Conservation (phyloP, 2,113 vertebrate genomes). For the Aptenodytes patagonicus region DNA sequence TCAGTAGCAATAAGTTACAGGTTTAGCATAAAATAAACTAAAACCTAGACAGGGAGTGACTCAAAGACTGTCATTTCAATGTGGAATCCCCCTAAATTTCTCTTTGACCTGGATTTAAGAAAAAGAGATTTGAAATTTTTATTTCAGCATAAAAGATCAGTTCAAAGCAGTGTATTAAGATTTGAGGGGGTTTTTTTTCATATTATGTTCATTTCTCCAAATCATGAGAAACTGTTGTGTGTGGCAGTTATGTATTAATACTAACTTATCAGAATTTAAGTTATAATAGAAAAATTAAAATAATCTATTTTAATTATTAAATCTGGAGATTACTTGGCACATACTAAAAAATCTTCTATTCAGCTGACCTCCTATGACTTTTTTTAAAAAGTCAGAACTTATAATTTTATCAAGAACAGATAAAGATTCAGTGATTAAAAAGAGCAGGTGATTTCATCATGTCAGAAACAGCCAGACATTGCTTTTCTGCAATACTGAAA, state of each 20-base stretch:
- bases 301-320: neutral
- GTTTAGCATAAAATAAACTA: neutral
- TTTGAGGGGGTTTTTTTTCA: fast-evolving
- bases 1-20: neutral
- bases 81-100: neutral
- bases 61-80: neutral
- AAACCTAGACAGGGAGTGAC: neutral
- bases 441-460: neutral
- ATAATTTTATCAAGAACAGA: neutral
- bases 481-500: neutral
- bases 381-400: neutral
- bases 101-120: neutral
- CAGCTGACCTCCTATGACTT: neutral
- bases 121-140: neutral
- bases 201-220: neutral
- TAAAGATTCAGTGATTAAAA: neutral
- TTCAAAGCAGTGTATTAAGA: neutral
- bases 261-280: neutral
- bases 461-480: neutral
- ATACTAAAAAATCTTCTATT: neutral
- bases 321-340: neutral
- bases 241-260: neutral
- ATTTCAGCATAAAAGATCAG: neutral
- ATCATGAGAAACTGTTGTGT: neutral
- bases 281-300: neutral